Base-by-base conservation (phyloP, 2,113 vertebrate species). In the Patagioenas fasciata region DNA sequence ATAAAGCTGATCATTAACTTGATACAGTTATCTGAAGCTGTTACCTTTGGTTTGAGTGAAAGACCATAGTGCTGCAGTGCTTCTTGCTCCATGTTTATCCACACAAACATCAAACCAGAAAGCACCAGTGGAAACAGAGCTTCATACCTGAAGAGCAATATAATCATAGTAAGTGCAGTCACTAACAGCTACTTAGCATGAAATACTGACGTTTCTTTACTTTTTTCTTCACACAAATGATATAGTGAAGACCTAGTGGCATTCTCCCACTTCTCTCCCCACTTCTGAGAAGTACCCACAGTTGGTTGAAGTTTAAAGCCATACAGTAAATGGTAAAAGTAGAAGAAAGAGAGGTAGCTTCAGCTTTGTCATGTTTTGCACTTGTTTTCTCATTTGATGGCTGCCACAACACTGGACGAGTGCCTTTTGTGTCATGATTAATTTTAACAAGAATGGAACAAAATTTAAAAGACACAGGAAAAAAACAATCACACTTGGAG, bases 11-110 rank as follows among this genome's bases (percentile, higher is more conserved):
- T 44, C 85, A 71, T 91, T 85, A 86, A 80, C 14, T 13, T 34
- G 17, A 44, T 34, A 19, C 3, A 77, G n/a, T 14, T 75, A 74
- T 56, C 56, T 47, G 65, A 62, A 96, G 26, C 44, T 54, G 34
- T 74, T 98, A 99, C 99, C 98, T 99, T 99, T 89, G 98, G 96
- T 91, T 98, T 98, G 72, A 83, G 90, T 79, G 98, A 98, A 89
- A 98, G 82, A 24, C 98, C 97, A 36, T 98, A 97, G 23, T 96
- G 95, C 17, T 98, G 97, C 70, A 99, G 94, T 15, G 98, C 98
- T 96, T 99, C 99, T 96, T 99, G 99, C 62, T 99, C 99, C 93
- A 99, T 98, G 73, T 98, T 97, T 97, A 99, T 99, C 99, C 99
- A 99, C 17, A 95, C 97, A 96, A 99, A 99, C 99, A 99, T 99